phyloP scores from a whole-genome alignment of 1,140 invertebrate species.

The Ctenoplectra terminalis region DNA sequence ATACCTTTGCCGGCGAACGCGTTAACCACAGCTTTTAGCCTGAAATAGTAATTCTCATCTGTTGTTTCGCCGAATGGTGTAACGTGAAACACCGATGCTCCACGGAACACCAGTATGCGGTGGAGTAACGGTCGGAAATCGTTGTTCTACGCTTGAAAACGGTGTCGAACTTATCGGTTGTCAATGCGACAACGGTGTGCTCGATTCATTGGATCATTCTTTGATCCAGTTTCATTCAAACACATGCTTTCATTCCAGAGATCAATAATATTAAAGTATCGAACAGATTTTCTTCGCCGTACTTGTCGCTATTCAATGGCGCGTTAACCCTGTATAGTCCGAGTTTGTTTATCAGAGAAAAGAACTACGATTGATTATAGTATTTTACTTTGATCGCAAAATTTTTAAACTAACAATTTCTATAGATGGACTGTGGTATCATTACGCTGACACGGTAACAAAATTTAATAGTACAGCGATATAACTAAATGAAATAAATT shows the following conservation, averaged over 20 bases:
- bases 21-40: neutral
- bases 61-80: neutral
- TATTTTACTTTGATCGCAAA: too few species aligned
- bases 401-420: too few species aligned
- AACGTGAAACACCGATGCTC: slow-evolving; percentile 3
- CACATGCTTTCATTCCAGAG: neutral
- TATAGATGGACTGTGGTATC: too few species aligned
- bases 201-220: neutral
- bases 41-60: slow-evolving; percentile 2
- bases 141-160: slow-evolving; percentile 8
- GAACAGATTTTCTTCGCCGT: neutral
- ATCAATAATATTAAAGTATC: neutral
- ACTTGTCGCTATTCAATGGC: neutral
- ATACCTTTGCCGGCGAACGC: neutral
- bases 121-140: slow-evolving; percentile 1
- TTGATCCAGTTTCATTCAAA: slow-evolving; percentile 22
- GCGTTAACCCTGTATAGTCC: too few species aligned
- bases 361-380: too few species aligned
- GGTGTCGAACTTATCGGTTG: slow-evolving; percentile 22
- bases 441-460: too few species aligned
- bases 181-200: neutral
- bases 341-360: too few species aligned
- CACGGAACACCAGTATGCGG: neutral
- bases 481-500: too few species aligned
- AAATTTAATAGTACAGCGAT: too few species aligned